These are phyloP conservation scores for Protobothrops mucrosquamatus DNA, from an alignment of 2,113 vertebrate genomes.

Conservation along the genomic window DNA sequence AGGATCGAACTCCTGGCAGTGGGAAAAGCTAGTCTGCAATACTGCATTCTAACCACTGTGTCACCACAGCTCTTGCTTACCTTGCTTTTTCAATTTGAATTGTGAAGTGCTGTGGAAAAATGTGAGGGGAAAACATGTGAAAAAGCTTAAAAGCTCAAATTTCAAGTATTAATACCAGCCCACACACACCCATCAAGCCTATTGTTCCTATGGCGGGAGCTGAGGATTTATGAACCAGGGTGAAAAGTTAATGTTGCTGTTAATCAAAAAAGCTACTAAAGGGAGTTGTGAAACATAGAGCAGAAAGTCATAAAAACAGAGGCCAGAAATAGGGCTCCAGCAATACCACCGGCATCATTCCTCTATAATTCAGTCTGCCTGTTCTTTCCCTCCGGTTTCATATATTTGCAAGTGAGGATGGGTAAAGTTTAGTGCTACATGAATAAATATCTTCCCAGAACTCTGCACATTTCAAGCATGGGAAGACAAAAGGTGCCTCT, in stretches of 20 bases:
- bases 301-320: not conserved
- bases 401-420: not conserved
- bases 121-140: not conserved
- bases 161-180: not conserved
- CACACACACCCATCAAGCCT: not conserved
- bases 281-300: not conserved
- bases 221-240: not conserved
- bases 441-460: not conserved
- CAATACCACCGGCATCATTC: not conserved
- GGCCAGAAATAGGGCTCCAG: not conserved
- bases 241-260: not conserved
- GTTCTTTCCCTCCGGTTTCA: not conserved
- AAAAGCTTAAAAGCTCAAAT: not conserved
- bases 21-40: not conserved
- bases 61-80: not conserved
- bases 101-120: not conserved
- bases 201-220: not conserved
- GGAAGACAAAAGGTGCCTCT: not conserved
- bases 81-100: not conserved
- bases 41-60: not conserved
- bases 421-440: not conserved
- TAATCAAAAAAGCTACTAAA: not conserved
- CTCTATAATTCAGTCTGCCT: not conserved
- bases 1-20: not conserved
- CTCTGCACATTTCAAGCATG: not conserved